phyloP scores from a whole-genome alignment of 2,113 vertebrate genomes.

The Phycodurus eques region DNA sequence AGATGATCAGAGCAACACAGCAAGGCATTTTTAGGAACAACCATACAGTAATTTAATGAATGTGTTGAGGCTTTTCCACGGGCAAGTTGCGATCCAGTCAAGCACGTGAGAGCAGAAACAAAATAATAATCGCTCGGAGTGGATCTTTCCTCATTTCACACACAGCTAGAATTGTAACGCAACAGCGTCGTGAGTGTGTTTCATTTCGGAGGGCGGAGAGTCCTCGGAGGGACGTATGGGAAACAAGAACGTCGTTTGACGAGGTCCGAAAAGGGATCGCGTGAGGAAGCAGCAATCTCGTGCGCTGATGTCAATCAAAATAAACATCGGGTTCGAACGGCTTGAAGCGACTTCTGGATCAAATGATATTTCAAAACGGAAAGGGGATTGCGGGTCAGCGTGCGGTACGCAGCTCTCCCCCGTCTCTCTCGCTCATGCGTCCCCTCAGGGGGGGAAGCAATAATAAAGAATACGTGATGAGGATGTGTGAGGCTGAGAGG shows the following conservation, averaged over 20 bases:
- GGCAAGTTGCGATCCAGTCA: neutral
- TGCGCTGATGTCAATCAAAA: neutral
- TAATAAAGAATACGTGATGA: constrained; percentile 69
- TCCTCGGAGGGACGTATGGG: neutral
- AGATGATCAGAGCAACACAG: neutral
- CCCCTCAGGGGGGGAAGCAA: constrained; percentile 1
- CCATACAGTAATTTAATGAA: neutral
- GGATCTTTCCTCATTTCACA: no score
- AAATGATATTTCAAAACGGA: constrained; percentile 51
- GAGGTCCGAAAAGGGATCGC: constrained; percentile 1
- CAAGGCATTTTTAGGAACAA: no score
- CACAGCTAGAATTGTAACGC: neutral
- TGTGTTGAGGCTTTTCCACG: neutral
- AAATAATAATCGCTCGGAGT: neutral
- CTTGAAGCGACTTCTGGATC: constrained; percentile 34
- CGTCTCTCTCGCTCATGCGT: constrained; percentile 55
- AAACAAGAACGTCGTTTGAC: neutral
- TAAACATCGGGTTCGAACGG: neutral
- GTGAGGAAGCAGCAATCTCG: constrained; percentile 3
- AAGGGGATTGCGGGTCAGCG: constrained; percentile 49
- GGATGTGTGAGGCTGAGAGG: constrained; percentile 49
- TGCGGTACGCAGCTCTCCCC: constrained; percentile 55
- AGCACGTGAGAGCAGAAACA: neutral
- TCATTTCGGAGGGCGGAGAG: constrained; percentile 17
- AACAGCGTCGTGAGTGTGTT: neutral